Percentiles rank a stretch among this genome's conserved stretches.
phyloP scores from a whole-genome alignment of 2,113 vertebrate species.

The Pachyramphus minor region DNA sequence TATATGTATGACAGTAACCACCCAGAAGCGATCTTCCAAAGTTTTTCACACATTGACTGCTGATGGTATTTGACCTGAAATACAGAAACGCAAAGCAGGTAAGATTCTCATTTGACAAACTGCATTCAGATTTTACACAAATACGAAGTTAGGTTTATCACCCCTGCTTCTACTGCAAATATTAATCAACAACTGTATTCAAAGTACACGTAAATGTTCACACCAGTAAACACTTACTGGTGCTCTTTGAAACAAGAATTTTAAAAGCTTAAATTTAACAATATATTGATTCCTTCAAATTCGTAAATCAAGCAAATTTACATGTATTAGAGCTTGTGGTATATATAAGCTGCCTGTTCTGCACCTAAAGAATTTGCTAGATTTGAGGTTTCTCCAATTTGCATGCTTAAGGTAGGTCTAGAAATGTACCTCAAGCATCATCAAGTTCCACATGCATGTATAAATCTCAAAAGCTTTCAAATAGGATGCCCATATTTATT shows the following conservation, averaged over 20 bases:
- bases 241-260: not conserved
- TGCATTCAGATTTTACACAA: not conserved
- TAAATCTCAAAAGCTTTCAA: not conserved
- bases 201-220: not conserved
- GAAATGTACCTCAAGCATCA: not conserved
- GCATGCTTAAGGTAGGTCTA: not conserved
- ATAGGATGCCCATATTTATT: not conserved
- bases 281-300: not conserved
- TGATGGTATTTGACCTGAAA: slow-evolving; percentile 78
- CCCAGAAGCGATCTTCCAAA: slow-evolving; percentile 85
- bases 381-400: not conserved
- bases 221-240: not conserved
- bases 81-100: not conserved
- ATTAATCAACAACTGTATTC: not conserved
- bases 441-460: not conserved
- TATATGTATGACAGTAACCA: slow-evolving; percentile 83
- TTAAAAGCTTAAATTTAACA: not conserved
- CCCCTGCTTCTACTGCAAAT: not conserved
- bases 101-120: not conserved
- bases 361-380: not conserved
- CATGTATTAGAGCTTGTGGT: not conserved
- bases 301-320: not conserved
- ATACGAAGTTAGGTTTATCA: not conserved
- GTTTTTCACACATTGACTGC: slow-evolving; percentile 76
- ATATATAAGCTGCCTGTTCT: not conserved